Evolutionary conservation across 2,888 invertebrate genomes (phyloP).

Genomic region (Panorpa germanica): DNA sequence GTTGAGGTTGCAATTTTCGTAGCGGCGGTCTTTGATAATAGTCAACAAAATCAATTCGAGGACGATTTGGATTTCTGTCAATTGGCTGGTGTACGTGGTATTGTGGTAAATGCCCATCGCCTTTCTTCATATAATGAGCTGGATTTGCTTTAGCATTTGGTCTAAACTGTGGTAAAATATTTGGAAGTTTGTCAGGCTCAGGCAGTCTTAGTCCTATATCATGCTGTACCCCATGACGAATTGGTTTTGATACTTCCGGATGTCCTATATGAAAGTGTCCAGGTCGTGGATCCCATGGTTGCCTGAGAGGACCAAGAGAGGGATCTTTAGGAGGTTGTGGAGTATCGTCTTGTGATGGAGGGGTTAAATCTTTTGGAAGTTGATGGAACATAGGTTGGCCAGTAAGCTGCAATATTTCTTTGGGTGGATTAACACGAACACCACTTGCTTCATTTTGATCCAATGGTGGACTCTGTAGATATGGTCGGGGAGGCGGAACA

Average conservation of each 20-base stretch:
- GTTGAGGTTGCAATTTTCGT: too few species aligned
- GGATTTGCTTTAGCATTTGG: conserved; percentile 40
- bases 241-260: conserved; percentile 23
- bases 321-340: conserved; percentile 9
- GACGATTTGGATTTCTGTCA: conserved; percentile 14
- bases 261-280: conserved; percentile 24
- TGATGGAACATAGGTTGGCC: conserved; percentile 25
- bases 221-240: conserved; percentile 17
- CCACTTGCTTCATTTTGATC: too few species aligned
- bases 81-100: conserved; percentile 11
- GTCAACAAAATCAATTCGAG: too few species aligned
- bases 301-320: conserved; percentile 8
- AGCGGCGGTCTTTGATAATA: too few species aligned
- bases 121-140: conserved; percentile 20
- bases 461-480: too few species aligned
- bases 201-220: conserved; percentile 20
- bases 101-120: conserved; percentile 8
- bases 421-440: conserved; percentile 14
- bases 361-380: conserved; percentile 25
- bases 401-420: conserved; percentile 21
- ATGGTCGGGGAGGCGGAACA: too few species aligned
- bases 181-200: conserved; percentile 28
- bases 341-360: conserved; percentile 20
- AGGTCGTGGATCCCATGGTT: conserved; percentile 24
- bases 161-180: conserved; percentile 51